Evolutionary conservation across 2,797 vertebrate species (phyloP), one percentile per base, ranked within the genome.

Genomic region (Esox masquinongy): DNA sequence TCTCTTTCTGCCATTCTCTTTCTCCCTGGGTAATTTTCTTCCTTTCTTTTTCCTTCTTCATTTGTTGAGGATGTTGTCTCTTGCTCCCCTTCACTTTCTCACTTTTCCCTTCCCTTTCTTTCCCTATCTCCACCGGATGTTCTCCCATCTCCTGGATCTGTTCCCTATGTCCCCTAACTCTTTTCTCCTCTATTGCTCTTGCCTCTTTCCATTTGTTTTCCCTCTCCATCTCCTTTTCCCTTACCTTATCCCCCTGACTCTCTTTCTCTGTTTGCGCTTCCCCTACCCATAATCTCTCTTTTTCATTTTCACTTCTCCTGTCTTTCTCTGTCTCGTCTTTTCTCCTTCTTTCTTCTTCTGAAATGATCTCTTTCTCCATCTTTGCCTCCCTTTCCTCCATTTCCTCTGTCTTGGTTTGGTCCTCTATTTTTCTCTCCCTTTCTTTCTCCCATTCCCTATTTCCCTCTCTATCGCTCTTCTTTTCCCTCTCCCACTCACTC

Each of bases 291-390:
- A n/a, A n/a, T 16, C 71, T 70, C 22, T 66, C 74, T 68, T 26
- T 77, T 82, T 59, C 29, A 72, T 83, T 86, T 85, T 85, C 70
- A 78, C 22, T 82, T 73, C 50, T 64, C 77, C 72, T 72, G 69
- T 76, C 53, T 6, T 43, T 85, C 69, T 6, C 79, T 84, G 74
- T 84, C 77, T 2, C 43, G 67, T 63, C 70, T 70, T 76, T 67
- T 78, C 36, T 84, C 83, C 15, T 72, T 74, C 5, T 64, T 19
- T 86, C 56, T 24, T 24, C 22, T 61, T 61, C 22, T 61, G 22
- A 24, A 61, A 84, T 74, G 73, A 75, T 61, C 81, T 77, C 24
- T 80, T 72, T 26, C 69, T 51, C 24, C 6, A 17, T 26, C 47
- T 71, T 39, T 16, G 19, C 4, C 69, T 72, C 49, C 29, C 51